Percentiles rank a stretch among this genome's conserved stretches.
Evolutionary conservation across 2,113 vertebrate genomes (phyloP).

Genomic region (Himantopus leucocephalus): DNA sequence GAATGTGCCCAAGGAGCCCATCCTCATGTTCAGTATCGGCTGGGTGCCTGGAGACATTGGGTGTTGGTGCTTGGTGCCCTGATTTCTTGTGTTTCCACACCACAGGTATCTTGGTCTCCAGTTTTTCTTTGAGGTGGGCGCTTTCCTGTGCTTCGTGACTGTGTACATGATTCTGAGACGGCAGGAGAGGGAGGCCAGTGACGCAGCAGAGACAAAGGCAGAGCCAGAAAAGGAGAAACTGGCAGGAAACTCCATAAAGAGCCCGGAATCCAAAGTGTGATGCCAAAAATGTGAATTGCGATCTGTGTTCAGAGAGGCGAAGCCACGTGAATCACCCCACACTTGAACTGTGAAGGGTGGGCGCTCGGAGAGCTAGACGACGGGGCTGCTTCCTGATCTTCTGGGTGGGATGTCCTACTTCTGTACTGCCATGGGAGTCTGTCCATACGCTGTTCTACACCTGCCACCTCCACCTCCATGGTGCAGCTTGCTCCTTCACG

Average conservation of each 20-base stretch:
- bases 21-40: not conserved
- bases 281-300: rapidly evolving
- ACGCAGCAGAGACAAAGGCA: not conserved
- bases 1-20: not conserved
- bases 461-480: not conserved
- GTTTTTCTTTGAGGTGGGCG: conserved; percentile 75
- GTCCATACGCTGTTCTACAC: rapidly evolving
- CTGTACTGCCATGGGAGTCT: not conserved
- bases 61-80: not conserved
- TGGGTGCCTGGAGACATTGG: not conserved
- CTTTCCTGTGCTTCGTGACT: conserved; percentile 72
- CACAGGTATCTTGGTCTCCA: conserved; percentile 84
- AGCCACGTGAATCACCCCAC: not conserved
- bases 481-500: not conserved
- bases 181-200: conserved; percentile 35
- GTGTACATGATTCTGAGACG: conserved; percentile 68
- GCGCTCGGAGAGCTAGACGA: rapidly evolving
- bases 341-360: not conserved
- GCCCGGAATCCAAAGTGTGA: conserved; percentile 23
- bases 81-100: not conserved
- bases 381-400: not conserved
- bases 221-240: conserved; percentile 34
- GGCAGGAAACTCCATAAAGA: not conserved
- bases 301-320: rapidly evolving
- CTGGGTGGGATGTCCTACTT: not conserved